These are phyloP conservation scores for Rhimphoctona megacephalus DNA, from an alignment of 2,888 invertebrate genomes.

Conservation along the genomic window DNA sequence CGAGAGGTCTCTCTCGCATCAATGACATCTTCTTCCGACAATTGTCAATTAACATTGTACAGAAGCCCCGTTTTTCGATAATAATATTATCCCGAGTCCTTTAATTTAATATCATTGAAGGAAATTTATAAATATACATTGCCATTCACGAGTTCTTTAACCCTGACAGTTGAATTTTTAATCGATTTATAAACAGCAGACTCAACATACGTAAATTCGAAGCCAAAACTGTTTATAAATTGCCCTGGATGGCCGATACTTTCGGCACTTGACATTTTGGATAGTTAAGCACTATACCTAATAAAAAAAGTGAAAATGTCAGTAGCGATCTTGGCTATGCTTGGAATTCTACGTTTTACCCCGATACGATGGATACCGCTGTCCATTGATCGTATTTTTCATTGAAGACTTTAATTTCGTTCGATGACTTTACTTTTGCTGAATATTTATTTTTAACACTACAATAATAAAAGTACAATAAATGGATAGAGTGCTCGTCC, in stretches of 20 bases:
- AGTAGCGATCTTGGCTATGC: too few relatives aligned
- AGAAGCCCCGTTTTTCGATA: not conserved
- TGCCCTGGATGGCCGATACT: not conserved
- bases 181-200: not conserved
- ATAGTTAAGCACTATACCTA: not conserved
- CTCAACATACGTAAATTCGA: not conserved
- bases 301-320: too few relatives aligned
- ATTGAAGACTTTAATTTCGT: not conserved
- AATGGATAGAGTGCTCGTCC: constrained; percentile 14
- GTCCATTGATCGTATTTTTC: not conserved
- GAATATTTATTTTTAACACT: not conserved
- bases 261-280: not conserved
- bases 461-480: constrained; percentile 26
- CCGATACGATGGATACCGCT: not conserved
- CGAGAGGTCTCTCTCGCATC: constrained; percentile 14
- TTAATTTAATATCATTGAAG: not conserved
- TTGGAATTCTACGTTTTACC: too few relatives aligned
- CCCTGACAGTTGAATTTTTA: not conserved
- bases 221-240: not conserved
- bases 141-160: not conserved
- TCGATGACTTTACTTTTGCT: not conserved
- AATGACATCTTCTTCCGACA: constrained; percentile 18
- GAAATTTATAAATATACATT: not conserved
- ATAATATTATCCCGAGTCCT: not conserved
- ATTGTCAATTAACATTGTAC: constrained; percentile 4